These are phyloP conservation scores for Leuctra nigra DNA, from an alignment of 2,888 invertebrate genomes.

Conservation along the genomic window DNA sequence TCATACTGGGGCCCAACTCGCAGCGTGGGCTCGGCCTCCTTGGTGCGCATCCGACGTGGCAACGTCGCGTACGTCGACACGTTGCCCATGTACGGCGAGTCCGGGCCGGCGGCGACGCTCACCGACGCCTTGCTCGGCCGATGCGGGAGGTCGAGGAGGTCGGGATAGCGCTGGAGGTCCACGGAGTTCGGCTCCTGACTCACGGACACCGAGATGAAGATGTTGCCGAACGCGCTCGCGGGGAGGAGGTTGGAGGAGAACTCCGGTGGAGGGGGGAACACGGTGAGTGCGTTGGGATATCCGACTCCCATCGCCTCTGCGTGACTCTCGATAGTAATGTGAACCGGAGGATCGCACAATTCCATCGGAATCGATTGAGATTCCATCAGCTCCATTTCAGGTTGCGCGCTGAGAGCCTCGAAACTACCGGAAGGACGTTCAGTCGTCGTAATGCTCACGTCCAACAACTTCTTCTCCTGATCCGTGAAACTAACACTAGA, in stretches of 20 bases:
- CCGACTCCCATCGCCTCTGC: conserved; percentile 33
- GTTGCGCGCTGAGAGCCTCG: conserved; percentile 58
- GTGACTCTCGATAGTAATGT: conserved; percentile 48
- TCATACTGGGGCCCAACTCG: conserved; percentile 63
- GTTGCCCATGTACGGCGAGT: conserved; percentile 30
- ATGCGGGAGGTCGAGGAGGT: conserved; percentile 65
- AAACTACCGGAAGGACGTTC: conserved; percentile 49
- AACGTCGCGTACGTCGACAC: conserved; percentile 32
- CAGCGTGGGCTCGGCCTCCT: conserved; percentile 15
- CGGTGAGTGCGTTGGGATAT: conserved; percentile 43
- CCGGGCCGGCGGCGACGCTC: conserved; percentile 38
- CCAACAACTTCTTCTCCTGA: conserved; percentile 79
- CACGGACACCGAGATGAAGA: conserved; percentile 76
- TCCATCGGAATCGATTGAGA: conserved; percentile 34
- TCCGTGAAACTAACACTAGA: conserved; percentile 78
- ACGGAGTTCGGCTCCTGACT: conserved; percentile 58
- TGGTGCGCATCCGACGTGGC: conserved; percentile 40
- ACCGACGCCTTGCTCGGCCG: conserved; percentile 42
- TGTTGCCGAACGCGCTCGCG: conserved; percentile 61
- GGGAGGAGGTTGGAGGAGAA: conserved; percentile 49
- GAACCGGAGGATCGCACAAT: conserved; percentile 39
- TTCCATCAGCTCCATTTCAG: conserved; percentile 47
- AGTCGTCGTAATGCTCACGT: conserved; percentile 67
- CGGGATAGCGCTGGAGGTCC: conserved; percentile 62
- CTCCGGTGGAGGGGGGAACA: conserved; percentile 51